phyloP scores from a whole-genome alignment of 2,113 vertebrate species.

The Platichthys flesus region DNA sequence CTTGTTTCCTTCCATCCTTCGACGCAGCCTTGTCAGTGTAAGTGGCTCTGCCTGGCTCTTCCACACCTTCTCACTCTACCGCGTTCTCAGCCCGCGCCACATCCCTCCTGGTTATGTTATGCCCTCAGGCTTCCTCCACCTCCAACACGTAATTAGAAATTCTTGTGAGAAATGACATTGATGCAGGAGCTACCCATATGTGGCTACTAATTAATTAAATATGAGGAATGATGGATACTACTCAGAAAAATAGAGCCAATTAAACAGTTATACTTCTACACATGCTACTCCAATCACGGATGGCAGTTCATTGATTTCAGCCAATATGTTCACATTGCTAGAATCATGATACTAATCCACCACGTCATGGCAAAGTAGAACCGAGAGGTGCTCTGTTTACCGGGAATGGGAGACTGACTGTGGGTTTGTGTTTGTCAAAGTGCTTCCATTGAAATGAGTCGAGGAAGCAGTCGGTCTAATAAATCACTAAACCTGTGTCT shows the following conservation, averaged over 20 bases:
- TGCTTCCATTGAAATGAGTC: conserved; percentile 13
- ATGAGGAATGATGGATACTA: conserved; percentile 41
- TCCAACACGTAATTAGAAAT: conserved; percentile 61
- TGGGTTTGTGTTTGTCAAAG: conserved; percentile 43
- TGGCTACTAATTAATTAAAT: conserved; percentile 68
- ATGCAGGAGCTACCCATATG: conserved; percentile 52
- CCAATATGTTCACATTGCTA: conserved; percentile 29
- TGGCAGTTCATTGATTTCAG: neutral
- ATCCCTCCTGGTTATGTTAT: conserved; percentile 53
- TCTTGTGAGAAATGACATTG: conserved; percentile 67
- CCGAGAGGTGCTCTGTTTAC: conserved; percentile 51
- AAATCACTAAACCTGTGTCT: neutral
- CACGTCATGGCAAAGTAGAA: conserved; percentile 44
- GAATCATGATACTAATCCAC: conserved; percentile 43
- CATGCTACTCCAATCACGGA: neutral
- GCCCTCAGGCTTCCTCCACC: conserved; percentile 62
- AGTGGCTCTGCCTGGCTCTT: conserved; percentile 28
- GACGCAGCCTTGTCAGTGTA: conserved; percentile 25
- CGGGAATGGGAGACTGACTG: conserved; percentile 49
- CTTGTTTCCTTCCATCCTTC: conserved; percentile 34
- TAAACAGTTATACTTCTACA: conserved; percentile 35
- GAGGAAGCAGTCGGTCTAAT: conserved; percentile 16
- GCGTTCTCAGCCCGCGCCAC: neutral
- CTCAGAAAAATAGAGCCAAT: conserved; percentile 54
- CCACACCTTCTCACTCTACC: conserved; percentile 23